These are phyloP conservation scores for Anthopleura sola DNA, from an alignment of 64 coral and sea anemone genomes.

Conservation along the genomic window DNA sequence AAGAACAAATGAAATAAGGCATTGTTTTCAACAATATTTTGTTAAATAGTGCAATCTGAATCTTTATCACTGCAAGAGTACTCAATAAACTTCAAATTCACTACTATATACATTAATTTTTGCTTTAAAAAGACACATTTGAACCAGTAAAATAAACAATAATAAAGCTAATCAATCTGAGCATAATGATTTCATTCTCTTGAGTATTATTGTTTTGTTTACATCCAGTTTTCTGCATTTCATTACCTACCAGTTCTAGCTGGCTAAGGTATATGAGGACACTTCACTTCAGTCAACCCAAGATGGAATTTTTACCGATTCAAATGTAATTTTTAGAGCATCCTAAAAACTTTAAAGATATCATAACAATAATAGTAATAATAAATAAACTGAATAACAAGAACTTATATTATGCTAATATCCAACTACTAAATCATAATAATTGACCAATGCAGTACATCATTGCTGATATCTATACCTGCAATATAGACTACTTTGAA, in stretches of 20 bases:
- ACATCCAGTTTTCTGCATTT: too few relatives aligned
- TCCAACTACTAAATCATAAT: not conserved
- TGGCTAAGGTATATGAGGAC: too few relatives aligned
- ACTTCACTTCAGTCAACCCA: too few relatives aligned
- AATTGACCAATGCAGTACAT: not conserved
- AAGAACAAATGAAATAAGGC: too few relatives aligned
- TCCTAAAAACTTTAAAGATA: too few relatives aligned
- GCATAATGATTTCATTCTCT: too few relatives aligned
- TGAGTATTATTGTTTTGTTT: too few relatives aligned
- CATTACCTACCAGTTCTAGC: too few relatives aligned
- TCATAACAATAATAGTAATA: not conserved
- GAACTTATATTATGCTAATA: not conserved
- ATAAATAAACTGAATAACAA: not conserved
- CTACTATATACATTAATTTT: not conserved
- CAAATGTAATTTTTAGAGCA: too few relatives aligned
- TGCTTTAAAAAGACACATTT: not conserved
- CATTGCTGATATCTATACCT: not conserved
- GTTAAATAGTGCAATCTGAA: not conserved
- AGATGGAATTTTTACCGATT: too few relatives aligned
- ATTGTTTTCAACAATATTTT: not conserved
- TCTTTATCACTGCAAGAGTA: not conserved
- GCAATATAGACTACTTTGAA: not conserved
- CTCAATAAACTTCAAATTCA: not conserved
- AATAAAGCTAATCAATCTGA: too few relatives aligned
- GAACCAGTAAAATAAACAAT: not conserved